Base-by-base conservation (phyloP, 2,888 invertebrate genomes). In the Philaethria dido region DNA sequence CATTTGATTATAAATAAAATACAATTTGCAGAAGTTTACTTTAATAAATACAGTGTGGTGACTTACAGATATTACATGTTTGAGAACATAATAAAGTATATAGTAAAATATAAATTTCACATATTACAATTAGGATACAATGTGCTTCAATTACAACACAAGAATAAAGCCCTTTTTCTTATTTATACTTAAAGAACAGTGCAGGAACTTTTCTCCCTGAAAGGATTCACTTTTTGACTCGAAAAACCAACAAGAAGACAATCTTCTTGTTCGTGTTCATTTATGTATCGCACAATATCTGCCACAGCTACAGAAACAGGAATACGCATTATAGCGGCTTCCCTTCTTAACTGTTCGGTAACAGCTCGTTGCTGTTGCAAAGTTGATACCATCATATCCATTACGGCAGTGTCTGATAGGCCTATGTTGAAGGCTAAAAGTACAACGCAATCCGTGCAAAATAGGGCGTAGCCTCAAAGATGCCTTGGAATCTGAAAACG, bases 211-310 rank as follows among this genome's bases (percentile, higher is more conserved):
- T 98, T 98, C 89, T 98, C 98, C 74, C 98, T 95, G 93, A 98
- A 99, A 33, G 99, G 99, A 91, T 99, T 99, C 16, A 98, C 97
- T 85, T 98, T 97, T 85, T 98, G 98, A 76, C 97, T 97, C 72
- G 97, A 96, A 87, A 99, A 99, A 42, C 99, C 99, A 73, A 97
- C 97, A 73, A 99, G 94, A 57, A 99, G 94, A 80, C 97, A 98
- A 89, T 99, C 99, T 81, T 98, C 98, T 77, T 97, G 96, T 81
- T 98, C 97, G 81, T 98, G 98, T 78, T 98, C 98, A 50, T 95
- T 94, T 73, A 98, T 97, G 83, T 95, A 98, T 83, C 97, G 97
- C 83, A 98, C 96, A 77, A 99, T 97, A 78, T 98, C 97, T 73
- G 96, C 96, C 67, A 98, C 97, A n/a, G 98, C 98, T 77, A 96